Percentiles rank a stretch among this genome's conserved stretches.
Conservation (phyloP, 2,888 invertebrate genomes). For the Sussaba pulchella region DNA sequence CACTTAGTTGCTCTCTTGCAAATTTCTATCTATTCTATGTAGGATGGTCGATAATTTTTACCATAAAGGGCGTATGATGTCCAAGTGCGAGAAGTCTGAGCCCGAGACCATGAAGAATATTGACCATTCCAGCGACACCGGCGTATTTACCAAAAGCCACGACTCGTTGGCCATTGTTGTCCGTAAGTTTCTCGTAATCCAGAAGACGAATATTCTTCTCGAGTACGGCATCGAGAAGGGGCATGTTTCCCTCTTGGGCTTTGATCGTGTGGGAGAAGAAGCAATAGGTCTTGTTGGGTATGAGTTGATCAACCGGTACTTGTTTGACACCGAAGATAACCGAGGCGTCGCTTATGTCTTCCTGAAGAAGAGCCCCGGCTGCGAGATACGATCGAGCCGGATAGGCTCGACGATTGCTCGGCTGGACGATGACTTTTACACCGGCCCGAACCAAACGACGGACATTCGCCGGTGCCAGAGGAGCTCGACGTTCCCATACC, state of each 20-base stretch:
- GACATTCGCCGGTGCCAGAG: constrained; percentile 96
- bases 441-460: constrained; percentile 94
- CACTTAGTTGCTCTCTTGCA: too few relatives aligned
- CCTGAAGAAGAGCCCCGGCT: constrained; percentile 96
- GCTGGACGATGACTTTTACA: constrained; percentile 98
- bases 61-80: constrained; percentile 99
- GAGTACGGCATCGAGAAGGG: constrained; percentile 96
- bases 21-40: too few relatives aligned
- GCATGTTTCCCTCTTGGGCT: constrained; percentile 99
- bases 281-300: constrained; percentile 98
- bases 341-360: constrained; percentile 98
- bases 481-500: constrained; percentile 98
- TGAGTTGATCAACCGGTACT: constrained; percentile 95
- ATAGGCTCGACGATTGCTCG: constrained; percentile 98
- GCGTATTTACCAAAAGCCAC: constrained; percentile 99
- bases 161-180: constrained; percentile 94
- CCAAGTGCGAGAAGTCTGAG: constrained; percentile 96
- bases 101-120: constrained; percentile 98
- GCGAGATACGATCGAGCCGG: constrained; percentile 98
- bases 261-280: constrained; percentile 99
- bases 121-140: constrained; percentile 99
- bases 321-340: constrained; percentile 99
- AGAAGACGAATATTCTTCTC: constrained; percentile 98
- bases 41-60: too few relatives aligned
- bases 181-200: constrained; percentile 98